phyloP scores from a whole-genome alignment of 92 coral and sea anemone genomes.

The Heliopora coerulea region DNA sequence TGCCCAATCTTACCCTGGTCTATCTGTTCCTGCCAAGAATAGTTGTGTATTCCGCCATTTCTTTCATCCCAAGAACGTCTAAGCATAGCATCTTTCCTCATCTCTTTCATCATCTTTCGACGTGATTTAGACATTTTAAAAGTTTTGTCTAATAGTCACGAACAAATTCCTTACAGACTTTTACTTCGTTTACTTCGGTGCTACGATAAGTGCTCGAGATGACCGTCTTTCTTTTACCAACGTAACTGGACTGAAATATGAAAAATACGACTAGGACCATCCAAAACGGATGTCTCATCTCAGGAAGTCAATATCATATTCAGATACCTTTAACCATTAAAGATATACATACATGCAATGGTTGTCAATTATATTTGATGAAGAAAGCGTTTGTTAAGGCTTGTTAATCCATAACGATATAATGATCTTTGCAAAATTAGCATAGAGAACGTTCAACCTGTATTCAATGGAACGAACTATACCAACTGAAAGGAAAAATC shows the following conservation, averaged over 20 bases:
- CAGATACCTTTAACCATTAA: not conserved
- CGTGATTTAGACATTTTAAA: conserved; percentile 31
- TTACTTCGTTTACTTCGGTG: no score
- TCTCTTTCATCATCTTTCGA: conserved; percentile 32
- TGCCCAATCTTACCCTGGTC: conserved; percentile 21
- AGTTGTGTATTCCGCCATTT: conserved; percentile 10
- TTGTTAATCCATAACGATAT: no score
- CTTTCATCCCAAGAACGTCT: conserved; percentile 1
- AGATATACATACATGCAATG: not conserved
- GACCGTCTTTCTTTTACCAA: not conserved
- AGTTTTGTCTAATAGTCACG: no score
- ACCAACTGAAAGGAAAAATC: no score
- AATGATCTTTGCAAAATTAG: no score
- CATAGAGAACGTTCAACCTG: no score
- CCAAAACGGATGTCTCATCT: not conserved
- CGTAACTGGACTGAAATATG: not conserved
- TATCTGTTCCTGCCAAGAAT: conserved; percentile 26
- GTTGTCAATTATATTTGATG: no score
- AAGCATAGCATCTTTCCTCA: conserved; percentile 10
- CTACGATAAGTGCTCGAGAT: no score
- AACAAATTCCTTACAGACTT: no score
- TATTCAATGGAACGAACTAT: no score
- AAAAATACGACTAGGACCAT: not conserved
- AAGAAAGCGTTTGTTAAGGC: no score
- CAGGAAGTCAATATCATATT: not conserved